A percentile compares a stretch with the other conserved stretches of the same genome.
Evolutionary conservation across 2,113 vertebrate species (phyloP).

Genomic region (Oplegnathus fasciatus): DNA sequence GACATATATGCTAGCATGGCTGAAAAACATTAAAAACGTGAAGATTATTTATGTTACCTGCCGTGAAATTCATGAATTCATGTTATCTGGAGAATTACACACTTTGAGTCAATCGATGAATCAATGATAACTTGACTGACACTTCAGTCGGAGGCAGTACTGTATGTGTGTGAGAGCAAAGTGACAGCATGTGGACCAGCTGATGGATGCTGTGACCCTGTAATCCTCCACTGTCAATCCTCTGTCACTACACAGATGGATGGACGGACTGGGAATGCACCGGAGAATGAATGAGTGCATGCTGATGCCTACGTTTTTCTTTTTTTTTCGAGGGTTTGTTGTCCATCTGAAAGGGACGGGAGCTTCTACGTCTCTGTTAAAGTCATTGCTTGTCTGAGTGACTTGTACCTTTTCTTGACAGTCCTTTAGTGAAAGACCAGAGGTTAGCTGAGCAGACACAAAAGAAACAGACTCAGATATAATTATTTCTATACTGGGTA

Average conservation of each 20-base stretch:
- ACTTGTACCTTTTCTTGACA: not conserved
- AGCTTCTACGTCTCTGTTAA: not conserved
- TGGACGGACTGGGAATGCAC: slow-evolving; percentile 4
- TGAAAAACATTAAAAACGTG: not conserved
- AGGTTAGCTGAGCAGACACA: not conserved
- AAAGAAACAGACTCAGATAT: not conserved
- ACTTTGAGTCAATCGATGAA: not conserved
- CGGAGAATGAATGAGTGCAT: slow-evolving; percentile 28
- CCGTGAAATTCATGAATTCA: no score
- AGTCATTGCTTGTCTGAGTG: not conserved
- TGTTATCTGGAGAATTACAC: not conserved
- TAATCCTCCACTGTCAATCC: slow-evolving; percentile 59
- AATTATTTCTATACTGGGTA: not conserved
- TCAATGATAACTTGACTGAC: slow-evolving; percentile 20
- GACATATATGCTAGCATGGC: not conserved
- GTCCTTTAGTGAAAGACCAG: not conserved
- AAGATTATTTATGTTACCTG: not conserved
- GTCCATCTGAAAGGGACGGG: not conserved
- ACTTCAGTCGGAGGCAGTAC: not conserved
- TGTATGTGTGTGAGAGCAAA: not conserved
- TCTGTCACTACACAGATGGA: slow-evolving; percentile 50
- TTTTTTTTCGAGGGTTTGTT: not conserved
- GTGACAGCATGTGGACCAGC: slow-evolving; percentile 38
- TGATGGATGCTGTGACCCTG: slow-evolving; percentile 43
- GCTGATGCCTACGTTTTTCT: not conserved